phyloP scores from a whole-genome alignment of 2,888 invertebrate species.

The Calliopum simillimum region DNA sequence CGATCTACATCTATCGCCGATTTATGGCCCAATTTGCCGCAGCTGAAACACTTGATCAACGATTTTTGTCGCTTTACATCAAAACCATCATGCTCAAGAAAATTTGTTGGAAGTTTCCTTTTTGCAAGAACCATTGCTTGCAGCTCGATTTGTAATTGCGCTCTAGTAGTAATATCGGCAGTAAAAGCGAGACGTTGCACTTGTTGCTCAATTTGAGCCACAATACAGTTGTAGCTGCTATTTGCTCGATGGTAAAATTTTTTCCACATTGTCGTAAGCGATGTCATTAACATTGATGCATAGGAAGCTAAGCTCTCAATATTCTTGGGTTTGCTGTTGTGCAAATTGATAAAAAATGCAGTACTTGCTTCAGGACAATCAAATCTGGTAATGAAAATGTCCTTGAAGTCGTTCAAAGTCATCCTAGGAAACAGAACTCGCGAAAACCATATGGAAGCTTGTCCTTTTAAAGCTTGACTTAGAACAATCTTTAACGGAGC shows the following conservation, averaged over 20 bases:
- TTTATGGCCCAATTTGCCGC: constrained; percentile 5
- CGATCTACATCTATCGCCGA: no score
- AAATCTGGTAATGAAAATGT: not conserved
- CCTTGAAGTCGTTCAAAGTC: constrained; percentile 1
- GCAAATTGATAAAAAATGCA: not conserved
- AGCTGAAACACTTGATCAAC: no score
- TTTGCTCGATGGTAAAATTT: constrained; percentile 2
- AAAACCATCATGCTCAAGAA: constrained; percentile 12
- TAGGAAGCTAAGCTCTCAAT: not conserved
- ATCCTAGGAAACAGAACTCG: not conserved
- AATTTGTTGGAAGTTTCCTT: constrained; percentile 16
- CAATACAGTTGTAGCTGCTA: constrained; percentile 8
- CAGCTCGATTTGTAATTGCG: not conserved
- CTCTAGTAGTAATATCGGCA: not conserved
- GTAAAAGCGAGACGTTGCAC: not conserved
- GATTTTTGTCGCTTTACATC: constrained; percentile 5
- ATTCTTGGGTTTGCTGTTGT: not conserved
- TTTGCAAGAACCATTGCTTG: not conserved
- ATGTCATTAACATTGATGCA: no score
- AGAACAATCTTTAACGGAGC: not conserved
- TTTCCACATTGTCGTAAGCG: not conserved
- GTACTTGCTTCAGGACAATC: constrained; percentile 1
- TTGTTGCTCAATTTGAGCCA: no score
- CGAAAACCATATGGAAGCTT: no score
- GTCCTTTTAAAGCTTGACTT: constrained; percentile 3